Evolutionary conservation across 2,797 vertebrate genomes (phyloP), one percentile per base, ranked within the genome.

Genomic region (Myotis findleyi): DNA sequence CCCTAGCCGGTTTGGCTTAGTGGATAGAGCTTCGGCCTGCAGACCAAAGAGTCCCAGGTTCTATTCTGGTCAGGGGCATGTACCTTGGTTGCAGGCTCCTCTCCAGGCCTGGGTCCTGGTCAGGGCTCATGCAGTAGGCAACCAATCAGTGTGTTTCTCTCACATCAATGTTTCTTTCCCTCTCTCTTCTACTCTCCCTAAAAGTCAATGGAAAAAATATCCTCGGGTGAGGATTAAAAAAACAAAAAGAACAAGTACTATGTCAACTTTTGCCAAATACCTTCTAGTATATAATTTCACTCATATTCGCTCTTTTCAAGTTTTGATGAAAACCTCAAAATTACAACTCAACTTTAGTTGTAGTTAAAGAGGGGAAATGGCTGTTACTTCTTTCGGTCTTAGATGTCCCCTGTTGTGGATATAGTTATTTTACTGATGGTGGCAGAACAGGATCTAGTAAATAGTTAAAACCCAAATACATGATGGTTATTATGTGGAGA

Each of bases 301-400:
- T 30, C 38, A 44, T 66, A 41, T 33, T 73, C 47, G 11, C 9
- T 55, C 13, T 59, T 85, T 82, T 44, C 41, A 80, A 55, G 79
- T 73, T 94, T 88, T 72, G 36, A 72, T 36, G 41, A 94, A 94
- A 91, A 73, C 27, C 27, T 95, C 76, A 81, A 13, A 82, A 87
- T 89, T 84, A 73, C 53, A 91, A 66, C 27, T 87, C 55, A 62
- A 6, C 55, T 92, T 69, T 64, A 49, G 27, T 85, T 89, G 18
- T 33, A 68, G 55, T 83, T 80, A 79, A 76, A 93, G 44, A 38
- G n/a, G 38, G 5, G 14, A 57, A 71, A 51, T 83, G 49, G 1
- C 38, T 87, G 6, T 83, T 68, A 38, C 38, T 64, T 77, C 53
- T 41, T 76, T 80, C 18, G 30, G 23, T 64, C 27, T 68, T 68